These are phyloP conservation scores for Neuroscelio doddi DNA, from an alignment of 2,888 invertebrate genomes.

Conservation along the genomic window DNA sequence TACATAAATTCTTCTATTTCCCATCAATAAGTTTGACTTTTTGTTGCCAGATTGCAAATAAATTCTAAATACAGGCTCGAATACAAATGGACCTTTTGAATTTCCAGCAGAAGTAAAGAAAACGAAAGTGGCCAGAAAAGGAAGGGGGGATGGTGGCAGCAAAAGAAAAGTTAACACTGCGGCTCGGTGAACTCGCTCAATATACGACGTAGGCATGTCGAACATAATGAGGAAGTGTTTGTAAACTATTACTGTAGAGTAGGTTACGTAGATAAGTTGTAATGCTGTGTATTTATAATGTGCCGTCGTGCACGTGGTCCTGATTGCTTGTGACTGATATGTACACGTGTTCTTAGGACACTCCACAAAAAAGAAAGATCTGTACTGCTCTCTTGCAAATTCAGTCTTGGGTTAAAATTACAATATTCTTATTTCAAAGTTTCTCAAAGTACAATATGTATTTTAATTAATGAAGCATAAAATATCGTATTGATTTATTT, in stretches of 20 bases:
- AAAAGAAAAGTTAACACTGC: slow-evolving; percentile 12
- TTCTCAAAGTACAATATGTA: too few relatives aligned
- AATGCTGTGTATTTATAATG: slow-evolving; percentile 27
- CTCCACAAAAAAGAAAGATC: neutral
- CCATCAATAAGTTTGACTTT: too few relatives aligned
- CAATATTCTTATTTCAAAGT: too few relatives aligned
- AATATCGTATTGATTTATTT: too few relatives aligned
- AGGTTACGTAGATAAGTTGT: slow-evolving; percentile 66
- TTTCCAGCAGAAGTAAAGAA: slow-evolving; percentile 35
- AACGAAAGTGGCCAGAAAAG: slow-evolving; percentile 36
- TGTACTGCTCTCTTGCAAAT: too few relatives aligned
- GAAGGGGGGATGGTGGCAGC: neutral
- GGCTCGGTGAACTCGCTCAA: slow-evolving; percentile 24
- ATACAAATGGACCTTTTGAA: slow-evolving; percentile 40
- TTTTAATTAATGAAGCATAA: too few relatives aligned
- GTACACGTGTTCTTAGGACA: neutral
- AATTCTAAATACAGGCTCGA: slow-evolving; percentile 26
- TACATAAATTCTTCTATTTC: too few relatives aligned
- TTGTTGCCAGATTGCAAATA: slow-evolving; percentile 21
- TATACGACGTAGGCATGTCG: slow-evolving; percentile 29
- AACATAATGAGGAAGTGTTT: slow-evolving; percentile 64
- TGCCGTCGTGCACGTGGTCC: slow-evolving; percentile 21
- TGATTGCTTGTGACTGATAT: slow-evolving; percentile 1
- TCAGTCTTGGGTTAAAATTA: too few relatives aligned
- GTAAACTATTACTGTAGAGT: slow-evolving; percentile 66